phyloP scores from a whole-genome alignment of 2,888 invertebrate species.

The Portevinia maculata region DNA sequence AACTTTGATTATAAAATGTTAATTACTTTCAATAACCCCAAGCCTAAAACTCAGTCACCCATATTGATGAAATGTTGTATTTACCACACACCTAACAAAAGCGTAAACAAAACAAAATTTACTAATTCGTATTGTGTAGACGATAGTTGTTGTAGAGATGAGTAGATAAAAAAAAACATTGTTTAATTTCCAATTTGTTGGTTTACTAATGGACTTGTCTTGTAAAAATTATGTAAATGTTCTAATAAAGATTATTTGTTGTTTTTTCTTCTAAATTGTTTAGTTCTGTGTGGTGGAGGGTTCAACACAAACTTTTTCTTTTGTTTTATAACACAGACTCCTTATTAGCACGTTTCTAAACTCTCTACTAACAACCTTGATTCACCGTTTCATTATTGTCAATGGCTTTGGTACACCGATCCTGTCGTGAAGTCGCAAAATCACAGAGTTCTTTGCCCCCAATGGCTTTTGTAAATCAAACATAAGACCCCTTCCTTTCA shows the following conservation, averaged over 20 bases:
- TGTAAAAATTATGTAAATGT: conserved; percentile 14
- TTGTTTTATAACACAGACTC: background rate
- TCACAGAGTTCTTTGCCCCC: background rate
- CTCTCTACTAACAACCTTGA: conserved; percentile 26
- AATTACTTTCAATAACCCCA: conserved; percentile 65
- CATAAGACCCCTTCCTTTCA: conserved; percentile 16
- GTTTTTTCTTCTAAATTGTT: conserved; percentile 10
- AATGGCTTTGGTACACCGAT: conserved; percentile 34
- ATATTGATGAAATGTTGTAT: conserved; percentile 57
- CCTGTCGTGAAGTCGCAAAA: conserved; percentile 25
- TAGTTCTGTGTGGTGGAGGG: conserved; percentile 34
- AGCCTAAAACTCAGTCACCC: conserved; percentile 34
- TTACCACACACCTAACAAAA: conserved; percentile 62
- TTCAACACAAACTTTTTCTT: conserved; percentile 8
- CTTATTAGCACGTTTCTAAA: conserved; percentile 4
- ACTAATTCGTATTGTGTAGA: conserved; percentile 60
- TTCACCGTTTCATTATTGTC: conserved; percentile 28
- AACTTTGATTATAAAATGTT: conserved; percentile 64
- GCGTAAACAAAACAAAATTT: conserved; percentile 39
- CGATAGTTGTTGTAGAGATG: conserved; percentile 19
- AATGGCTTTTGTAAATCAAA: conserved; percentile 51
- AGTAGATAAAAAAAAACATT: conserved; percentile 15
- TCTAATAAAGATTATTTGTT: conserved; percentile 38
- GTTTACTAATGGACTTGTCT: conserved; percentile 46
- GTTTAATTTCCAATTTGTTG: conserved; percentile 14